Base-by-base conservation (phyloP, 2,888 invertebrate genomes). In the Pseudococcus viburni region DNA sequence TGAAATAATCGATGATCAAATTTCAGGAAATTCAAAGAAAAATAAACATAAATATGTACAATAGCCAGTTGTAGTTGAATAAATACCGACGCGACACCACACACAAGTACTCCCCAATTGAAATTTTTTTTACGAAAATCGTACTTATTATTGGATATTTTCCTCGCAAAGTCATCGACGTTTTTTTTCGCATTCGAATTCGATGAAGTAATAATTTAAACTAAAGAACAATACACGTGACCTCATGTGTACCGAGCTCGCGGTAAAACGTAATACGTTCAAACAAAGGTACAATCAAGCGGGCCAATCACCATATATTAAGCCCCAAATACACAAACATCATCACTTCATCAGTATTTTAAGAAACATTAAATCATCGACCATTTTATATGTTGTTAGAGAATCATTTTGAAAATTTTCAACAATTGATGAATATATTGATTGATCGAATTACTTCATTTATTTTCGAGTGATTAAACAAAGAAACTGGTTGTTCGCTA, bases 261-360 rank as follows among this genome's bases (percentile, higher is more conserved):
- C 59, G 2, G 64, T 2, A 64, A 64, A 64, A 64, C 64, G 64
- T 64, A 64, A 11, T 64, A 64, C 1, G 22, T 8, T 64, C 64
- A 64, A 64, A 64, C 64, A 64, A 64, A 64, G 64, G 64, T 64
- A 64, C 64, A 19, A 64, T 22, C 64, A 22, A 22, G 64, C 22
- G 9, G 12, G 19, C 22, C 64, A 64, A 64, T 64, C 64, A 64
- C 22, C 64, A 22, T 6, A 22, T 19, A 64, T 64, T 22, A 7
- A 7, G 22, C 22, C 64, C 64, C 22, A 64, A 64, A 64, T 22
- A 64, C 9, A 64, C 64, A 15, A 1, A 59, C 59, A 59, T n/a
- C n/a, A n/a, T n/a, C n/a, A n/a, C n/a, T n/a, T 64, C 64, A 64
- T 64, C 64, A 64, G 19, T 64, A 64, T 64, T 64, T 64, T 64